Conservation (phyloP, 2,888 invertebrate species). For the Idaea straminata region DNA sequence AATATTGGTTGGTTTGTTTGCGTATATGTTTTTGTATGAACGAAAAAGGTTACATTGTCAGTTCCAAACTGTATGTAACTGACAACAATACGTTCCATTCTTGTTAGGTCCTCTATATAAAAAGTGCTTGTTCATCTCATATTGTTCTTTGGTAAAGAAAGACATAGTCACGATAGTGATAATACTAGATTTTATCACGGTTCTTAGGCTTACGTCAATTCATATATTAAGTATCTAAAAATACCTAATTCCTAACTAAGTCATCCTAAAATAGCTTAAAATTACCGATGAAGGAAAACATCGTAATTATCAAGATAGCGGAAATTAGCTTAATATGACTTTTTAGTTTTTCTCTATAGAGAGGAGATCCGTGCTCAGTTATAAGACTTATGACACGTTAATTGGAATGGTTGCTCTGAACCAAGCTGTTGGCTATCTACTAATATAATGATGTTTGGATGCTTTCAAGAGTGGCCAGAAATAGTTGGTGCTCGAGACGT, state of each 20-base stretch:
- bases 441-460: too few species aligned
- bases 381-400: too few species aligned
- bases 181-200: not conserved
- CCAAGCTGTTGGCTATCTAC: too few species aligned
- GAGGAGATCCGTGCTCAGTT: too few species aligned
- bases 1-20: not conserved
- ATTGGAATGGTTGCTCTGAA: too few species aligned
- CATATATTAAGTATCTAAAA: not conserved
- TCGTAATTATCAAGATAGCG: too few species aligned
- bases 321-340: too few species aligned
- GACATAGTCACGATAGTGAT: not conserved
- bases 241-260: too few species aligned
- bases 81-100: not conserved
- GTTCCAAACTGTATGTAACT: not conserved
- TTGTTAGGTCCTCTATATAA: not conserved
- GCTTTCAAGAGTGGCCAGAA: too few species aligned
- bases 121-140: not conserved
- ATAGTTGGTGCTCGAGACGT: too few species aligned
- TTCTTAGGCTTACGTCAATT: not conserved
- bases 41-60: not conserved
- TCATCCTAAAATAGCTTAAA: not conserved
- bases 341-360: too few species aligned
- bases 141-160: not conserved
- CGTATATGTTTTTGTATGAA: not conserved
- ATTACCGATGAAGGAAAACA: too few species aligned